Percentiles rank a stretch among this genome's conserved stretches.
Evolutionary conservation across 2,888 invertebrate species (phyloP).

Genomic region (Clanis bilineata): DNA sequence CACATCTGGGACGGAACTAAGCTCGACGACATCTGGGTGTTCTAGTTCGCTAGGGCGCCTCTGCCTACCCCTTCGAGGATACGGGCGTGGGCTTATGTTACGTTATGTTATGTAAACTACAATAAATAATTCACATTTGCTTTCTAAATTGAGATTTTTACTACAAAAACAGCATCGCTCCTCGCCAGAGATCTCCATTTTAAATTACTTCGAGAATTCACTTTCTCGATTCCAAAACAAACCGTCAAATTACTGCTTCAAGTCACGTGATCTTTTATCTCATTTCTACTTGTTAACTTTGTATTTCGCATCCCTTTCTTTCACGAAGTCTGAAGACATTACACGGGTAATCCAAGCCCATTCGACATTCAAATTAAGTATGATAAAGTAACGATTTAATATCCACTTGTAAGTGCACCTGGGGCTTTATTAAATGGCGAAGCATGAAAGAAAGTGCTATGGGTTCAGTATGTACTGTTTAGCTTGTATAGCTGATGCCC

Average conservation of each 20-base stretch:
- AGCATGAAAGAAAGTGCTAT: not conserved
- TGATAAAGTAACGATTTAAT: slow-evolving; percentile 45
- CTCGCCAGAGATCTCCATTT: not conserved
- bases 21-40: no score
- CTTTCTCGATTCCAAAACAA: slow-evolving; percentile 3
- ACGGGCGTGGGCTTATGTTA: no score
- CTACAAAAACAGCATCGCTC: not conserved
- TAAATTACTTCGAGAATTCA: not conserved
- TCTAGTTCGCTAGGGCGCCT: no score
- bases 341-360: slow-evolving; percentile 37
- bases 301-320: not conserved
- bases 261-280: slow-evolving; percentile 3
- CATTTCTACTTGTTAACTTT: not conserved
- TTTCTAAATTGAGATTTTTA: not conserved
- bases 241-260: not conserved
- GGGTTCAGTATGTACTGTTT: not conserved
- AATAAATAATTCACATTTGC: not conserved
- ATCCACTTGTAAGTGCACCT: slow-evolving; percentile 28
- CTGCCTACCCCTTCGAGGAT: no score
- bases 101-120: not conserved
- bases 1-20: no score
- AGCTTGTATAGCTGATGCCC: no score
- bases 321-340: slow-evolving; percentile 32
- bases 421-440: slow-evolving; percentile 14
- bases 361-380: slow-evolving; percentile 44